These are phyloP conservation scores for Cephonodes hylas DNA, from an alignment of 2,888 invertebrate species.

Conservation along the genomic window DNA sequence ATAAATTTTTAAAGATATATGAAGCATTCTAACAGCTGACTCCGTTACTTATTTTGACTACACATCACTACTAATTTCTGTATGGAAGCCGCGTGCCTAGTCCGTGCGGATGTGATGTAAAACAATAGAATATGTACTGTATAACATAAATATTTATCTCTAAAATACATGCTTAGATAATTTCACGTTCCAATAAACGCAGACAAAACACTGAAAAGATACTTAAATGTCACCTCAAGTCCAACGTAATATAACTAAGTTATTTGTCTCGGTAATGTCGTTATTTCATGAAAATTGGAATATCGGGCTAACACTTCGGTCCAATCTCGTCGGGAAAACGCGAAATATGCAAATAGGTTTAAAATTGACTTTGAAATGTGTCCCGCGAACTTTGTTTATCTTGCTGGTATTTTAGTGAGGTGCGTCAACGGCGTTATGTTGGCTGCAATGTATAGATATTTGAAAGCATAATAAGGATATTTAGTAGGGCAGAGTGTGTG, in stretches of 20 bases:
- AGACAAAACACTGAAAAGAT: not conserved
- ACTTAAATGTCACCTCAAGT: not conserved
- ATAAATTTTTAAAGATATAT: no score
- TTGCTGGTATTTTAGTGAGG: constrained; percentile 8
- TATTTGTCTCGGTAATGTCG: not conserved
- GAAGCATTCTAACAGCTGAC: no score
- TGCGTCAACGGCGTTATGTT: not conserved
- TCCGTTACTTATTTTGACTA: no score
- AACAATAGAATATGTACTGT: not conserved
- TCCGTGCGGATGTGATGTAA: no score
- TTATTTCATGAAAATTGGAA: constrained; percentile 41
- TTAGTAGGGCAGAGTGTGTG: not conserved
- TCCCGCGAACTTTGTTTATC: constrained; percentile 30
- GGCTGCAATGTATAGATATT: not conserved
- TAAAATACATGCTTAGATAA: not conserved
- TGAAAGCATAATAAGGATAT: not conserved
- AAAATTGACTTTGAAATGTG: constrained; percentile 57
- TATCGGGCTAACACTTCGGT: constrained; percentile 32
- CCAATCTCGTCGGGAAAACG: constrained; percentile 46
- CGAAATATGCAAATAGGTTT: constrained; percentile 66
- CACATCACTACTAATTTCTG: not conserved
- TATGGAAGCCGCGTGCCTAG: not conserved
- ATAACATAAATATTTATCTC: not conserved
- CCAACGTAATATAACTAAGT: not conserved
- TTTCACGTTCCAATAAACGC: not conserved